phyloP scores from a whole-genome alignment of 2,113 vertebrate species.

The Zosterops japonicus region DNA sequence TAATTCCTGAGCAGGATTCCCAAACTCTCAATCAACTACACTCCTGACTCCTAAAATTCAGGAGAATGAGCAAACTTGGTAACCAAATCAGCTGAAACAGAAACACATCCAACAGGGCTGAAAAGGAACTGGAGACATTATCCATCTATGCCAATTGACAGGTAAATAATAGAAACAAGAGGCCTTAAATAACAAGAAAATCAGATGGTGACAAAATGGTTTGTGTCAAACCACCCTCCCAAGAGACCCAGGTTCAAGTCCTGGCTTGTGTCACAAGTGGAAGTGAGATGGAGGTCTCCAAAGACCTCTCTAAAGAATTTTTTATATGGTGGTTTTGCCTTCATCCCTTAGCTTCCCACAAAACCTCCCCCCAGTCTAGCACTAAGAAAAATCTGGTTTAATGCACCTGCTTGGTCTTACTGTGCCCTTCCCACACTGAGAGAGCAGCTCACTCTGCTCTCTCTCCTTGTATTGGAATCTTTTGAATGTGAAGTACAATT shows the following conservation, averaged over 20 bases:
- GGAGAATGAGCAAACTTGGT: background rate
- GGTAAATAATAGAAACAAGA: background rate
- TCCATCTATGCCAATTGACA: background rate
- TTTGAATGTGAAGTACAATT: background rate
- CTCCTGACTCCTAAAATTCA: background rate
- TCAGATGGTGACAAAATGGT: background rate
- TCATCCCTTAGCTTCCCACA: background rate
- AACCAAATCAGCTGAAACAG: background rate
- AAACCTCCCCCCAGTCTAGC: background rate
- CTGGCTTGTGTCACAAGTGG: slow-evolving; percentile 4
- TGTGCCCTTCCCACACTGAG: background rate
- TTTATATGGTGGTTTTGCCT: background rate
- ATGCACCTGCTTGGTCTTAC: background rate
- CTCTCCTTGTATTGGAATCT: background rate
- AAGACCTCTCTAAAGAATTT: background rate
- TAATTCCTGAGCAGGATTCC: background rate
- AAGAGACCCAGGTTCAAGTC: slow-evolving; percentile 35
- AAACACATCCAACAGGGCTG: background rate
- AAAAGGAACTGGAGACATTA: background rate
- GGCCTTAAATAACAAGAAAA: background rate
- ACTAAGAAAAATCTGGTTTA: background rate
- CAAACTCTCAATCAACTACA: background rate
- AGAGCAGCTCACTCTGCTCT: background rate
- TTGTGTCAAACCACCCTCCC: background rate
- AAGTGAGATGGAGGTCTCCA: background rate